Evolutionary conservation across 2,888 invertebrate genomes (phyloP), one percentile per base, ranked within the genome.

Genomic region (Amiota mariae): DNA sequence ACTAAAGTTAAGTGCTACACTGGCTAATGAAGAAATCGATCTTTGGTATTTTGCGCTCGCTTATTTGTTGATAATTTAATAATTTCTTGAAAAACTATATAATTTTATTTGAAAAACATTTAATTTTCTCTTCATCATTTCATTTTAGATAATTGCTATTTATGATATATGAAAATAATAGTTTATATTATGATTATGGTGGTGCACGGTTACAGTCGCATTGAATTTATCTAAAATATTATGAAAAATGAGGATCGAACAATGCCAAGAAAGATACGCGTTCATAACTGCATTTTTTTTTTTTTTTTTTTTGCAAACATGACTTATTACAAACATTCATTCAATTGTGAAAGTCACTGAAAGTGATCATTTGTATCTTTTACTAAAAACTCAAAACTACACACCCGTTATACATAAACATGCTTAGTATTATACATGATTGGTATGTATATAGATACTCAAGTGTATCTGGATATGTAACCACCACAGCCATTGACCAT

Each of bases 291-390:
- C 59, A 59, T 59, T 59, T n/a, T n/a, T n/a, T n/a, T n/a, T n/a
- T n/a, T n/a, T n/a, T n/a, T n/a, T n/a, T n/a, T n/a, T n/a, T n/a
- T 59, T 20, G 59, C 11, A 15, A 59, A 36, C 20, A 18, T 18
- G 20, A 18, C 20, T 59, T 59, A 10, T 59, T 20, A 11, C 59
- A 59, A 36, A 36, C 36, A 36, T 6, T 36, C 36, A 36, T 0
- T 36, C 59, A 59, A 11, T 59, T 59, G 59, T 59, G 59, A 59
- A 59, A 59, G 59, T 59, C 59, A 59, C 59, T 59, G 18, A 59
- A 20, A 15, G 59, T 20, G 36, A 36, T 36, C 36, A 36, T 18
- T 59, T 59, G 59, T 59, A 15, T 59, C 59, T n/a, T 59, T 59
- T 8, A 59, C 18, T 18, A 59, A 6, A 6, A 36, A 36, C 36